Evolutionary conservation across 2,888 invertebrate genomes (phyloP), one percentile per base, ranked within the genome.

Genomic region (Eupithecia pulchellata): DNA sequence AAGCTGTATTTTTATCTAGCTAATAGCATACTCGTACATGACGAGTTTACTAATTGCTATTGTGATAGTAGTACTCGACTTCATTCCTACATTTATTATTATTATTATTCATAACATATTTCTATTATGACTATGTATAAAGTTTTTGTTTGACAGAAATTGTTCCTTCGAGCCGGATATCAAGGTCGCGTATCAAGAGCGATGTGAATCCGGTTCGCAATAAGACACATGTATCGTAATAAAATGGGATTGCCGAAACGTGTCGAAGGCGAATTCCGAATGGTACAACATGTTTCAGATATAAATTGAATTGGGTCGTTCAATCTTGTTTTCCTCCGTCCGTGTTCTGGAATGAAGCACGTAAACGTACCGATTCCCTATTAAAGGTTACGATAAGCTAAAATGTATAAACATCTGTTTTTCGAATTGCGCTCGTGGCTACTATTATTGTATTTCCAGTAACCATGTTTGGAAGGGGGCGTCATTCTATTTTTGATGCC

Each of bases 341-440:
- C 80, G 75, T 74, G 74, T 68, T 76, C 78, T 69, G 75, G 77
- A 80, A 80, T 75, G 64, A 74, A 73, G 73, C 73, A 79, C 78
- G 81, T 79, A 79, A 80, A 82, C 79, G 78, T 77, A 76, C 78
- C 72, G 72, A 78, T 80, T 80, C 75, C 78, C 68, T 57, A 72
- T 73, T 76, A 76, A 79, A 77, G 72, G 73, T 75, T 72, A 75
- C 71, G 83, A 84, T 82, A 82, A 82, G 80, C 77, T 78, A 72
- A 78, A 83, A 84, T 78, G 80, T 80, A 82, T 66, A 75, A 78
- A 82, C 87, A 87, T 89, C 87, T 89, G 89, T 86, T 88, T 88
- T 88, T 86, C 77, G 81, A 85, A 86, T 84, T 86, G 81, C 82
- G 75, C 78, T 77, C 77, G 76, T 67, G 73, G 69, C 64, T 66